phyloP scores from a whole-genome alignment of 2,113 vertebrate genomes.

The Phasianus colchicus region DNA sequence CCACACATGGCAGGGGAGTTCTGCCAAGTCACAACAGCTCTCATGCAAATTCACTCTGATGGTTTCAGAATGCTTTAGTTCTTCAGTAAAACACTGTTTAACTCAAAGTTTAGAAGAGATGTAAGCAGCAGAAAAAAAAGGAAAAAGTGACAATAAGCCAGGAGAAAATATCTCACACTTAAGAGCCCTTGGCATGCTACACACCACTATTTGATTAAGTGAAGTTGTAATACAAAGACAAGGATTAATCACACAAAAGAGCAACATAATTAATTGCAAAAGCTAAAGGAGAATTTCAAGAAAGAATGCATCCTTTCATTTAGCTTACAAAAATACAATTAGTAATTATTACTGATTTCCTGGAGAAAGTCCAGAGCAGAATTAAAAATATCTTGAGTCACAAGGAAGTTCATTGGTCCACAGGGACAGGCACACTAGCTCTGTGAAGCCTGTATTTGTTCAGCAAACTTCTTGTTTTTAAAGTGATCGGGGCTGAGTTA shows the following conservation, averaged over 20 bases:
- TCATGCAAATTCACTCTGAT: not conserved
- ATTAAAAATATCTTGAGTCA: slow-evolving; percentile 84
- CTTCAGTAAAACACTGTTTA: not conserved
- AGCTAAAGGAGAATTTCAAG: slow-evolving; percentile 85
- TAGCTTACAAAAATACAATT: slow-evolving; percentile 97
- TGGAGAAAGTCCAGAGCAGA: slow-evolving; percentile 95
- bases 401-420: slow-evolving; percentile 85
- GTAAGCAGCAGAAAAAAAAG: not conserved
- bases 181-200: slow-evolving; percentile 58
- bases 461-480: slow-evolving; percentile 55
- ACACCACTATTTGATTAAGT: slow-evolving; percentile 67
- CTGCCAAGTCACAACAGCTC: not conserved
- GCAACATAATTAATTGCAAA: slow-evolving; percentile 80
- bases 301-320: slow-evolving; percentile 85
- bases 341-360: slow-evolving; percentile 96
- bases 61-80: not conserved
- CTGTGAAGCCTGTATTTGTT: slow-evolving; percentile 57
- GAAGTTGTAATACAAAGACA: slow-evolving; percentile 72
- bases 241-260: slow-evolving; percentile 77
- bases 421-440: slow-evolving; percentile 16
- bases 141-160: slow-evolving; percentile 22
- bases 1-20: not conserved
- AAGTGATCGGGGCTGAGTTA: slow-evolving; percentile 32
- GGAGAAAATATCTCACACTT: slow-evolving; percentile 53
- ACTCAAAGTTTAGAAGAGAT: not conserved